Percentiles rank a stretch among this genome's conserved stretches.
Conservation (phyloP, 30 jellyfish, hydroid and myxozoan genomes). For the Mastigias papua region DNA sequence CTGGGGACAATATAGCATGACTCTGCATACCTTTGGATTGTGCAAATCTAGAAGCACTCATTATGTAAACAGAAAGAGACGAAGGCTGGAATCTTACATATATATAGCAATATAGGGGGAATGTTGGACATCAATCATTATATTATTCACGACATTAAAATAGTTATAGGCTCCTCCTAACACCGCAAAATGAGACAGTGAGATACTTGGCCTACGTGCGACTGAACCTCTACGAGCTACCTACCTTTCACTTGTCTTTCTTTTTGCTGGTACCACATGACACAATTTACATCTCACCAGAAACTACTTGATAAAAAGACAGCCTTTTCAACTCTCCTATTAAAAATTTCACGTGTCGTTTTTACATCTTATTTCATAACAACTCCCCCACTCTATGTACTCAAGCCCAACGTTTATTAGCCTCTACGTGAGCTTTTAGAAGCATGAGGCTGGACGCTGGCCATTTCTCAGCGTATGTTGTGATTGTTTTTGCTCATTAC, state of each 20-base stretch:
- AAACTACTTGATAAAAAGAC: neutral
- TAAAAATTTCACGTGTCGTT: neutral
- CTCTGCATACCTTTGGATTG: neutral
- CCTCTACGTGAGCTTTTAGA: neutral
- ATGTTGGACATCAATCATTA: neutral
- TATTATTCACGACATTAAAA: neutral
- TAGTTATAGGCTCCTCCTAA: neutral
- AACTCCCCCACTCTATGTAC: neutral
- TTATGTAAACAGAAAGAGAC: neutral
- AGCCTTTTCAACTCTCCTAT: neutral
- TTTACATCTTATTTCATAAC: neutral
- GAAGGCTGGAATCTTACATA: neutral
- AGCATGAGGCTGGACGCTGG: neutral
- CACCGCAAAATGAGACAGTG: neutral
- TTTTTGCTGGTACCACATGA: neutral
- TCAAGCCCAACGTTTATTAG: neutral
- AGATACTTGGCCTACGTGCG: neutral
- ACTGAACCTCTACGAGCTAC: neutral
- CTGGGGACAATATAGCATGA: neutral
- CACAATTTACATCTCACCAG: neutral
- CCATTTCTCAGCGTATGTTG: neutral
- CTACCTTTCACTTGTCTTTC: neutral
- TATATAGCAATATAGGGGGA: neutral
- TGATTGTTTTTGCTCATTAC: too few relatives aligned
- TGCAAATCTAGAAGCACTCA: neutral